Base-by-base conservation (phyloP, 1,140 invertebrate species). In the Dermatophagoides farinae region DNA sequence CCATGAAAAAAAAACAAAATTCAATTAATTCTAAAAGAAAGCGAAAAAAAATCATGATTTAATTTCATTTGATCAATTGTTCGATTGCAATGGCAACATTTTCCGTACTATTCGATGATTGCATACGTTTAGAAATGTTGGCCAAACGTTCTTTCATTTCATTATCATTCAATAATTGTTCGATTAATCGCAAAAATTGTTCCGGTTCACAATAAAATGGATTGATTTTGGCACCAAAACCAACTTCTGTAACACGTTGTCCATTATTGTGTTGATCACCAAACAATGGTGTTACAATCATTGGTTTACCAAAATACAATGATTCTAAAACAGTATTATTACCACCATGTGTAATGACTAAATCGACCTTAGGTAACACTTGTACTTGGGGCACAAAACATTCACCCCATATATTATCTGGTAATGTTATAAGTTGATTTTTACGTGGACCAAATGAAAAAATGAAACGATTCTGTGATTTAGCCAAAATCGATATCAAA, bases 261-360 rank as follows among this genome's bases (percentile, higher is more conserved):
- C 58, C 58, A 51, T 63, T 63, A 37, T 59, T 38, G 6, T 10
- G 18, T 61, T 62, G 61, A 44, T 62, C 61, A 23, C 8, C 60
- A 61, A 61, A 62, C 14, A 62, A 37, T 25, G 53, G 53, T 38
- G 39, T 25, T 1, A 62, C 59, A 16, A 62, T 62, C 37, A 61
- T 61, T 37, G 53, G 53, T 37, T 50, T 49, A 2, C 61, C 61
- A 51, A 20, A 57, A 23, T 57, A 57, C 0, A 62, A 23, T 25
- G 55, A 22, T 23, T 62, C 61, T 11, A 51, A 14, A 41, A 62
- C 23, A 14, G 55, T 62, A 37, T 62, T 62, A 37, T 62, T 62
- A 37, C 60, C 60, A 37, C 60, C 60, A 25, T 61, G 60, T 60
- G 55, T 31, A 11, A 61, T 61, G 12, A 60, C 60, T 55, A 61